These are phyloP conservation scores for Xestia c-nigrum DNA, from an alignment of 2,888 invertebrate genomes.

Conservation along the genomic window DNA sequence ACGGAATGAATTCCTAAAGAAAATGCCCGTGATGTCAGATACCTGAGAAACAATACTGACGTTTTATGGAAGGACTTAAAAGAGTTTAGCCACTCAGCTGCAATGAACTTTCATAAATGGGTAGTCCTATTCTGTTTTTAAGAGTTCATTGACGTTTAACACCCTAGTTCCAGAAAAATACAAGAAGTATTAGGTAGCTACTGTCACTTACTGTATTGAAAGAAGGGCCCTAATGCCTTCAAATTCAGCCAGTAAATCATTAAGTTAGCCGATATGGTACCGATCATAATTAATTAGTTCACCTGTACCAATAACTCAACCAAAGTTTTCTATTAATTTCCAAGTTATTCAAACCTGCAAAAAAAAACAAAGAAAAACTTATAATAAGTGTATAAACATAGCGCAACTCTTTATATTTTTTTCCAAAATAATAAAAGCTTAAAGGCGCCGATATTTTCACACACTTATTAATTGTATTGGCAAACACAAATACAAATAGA, in stretches of 20 bases:
- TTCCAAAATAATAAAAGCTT: background rate
- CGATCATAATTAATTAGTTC: background rate
- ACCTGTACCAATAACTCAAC: background rate
- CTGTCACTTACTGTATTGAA: background rate
- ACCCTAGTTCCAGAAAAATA: background rate
- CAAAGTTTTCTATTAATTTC: background rate
- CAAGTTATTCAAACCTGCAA: background rate
- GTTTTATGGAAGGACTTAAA: conserved; percentile 3
- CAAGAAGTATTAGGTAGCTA: background rate
- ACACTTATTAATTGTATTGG: conserved; percentile 58
- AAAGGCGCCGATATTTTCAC: conserved; percentile 57
- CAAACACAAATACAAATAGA: conserved; percentile 52
- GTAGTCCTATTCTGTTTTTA: background rate
- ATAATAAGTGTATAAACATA: background rate
- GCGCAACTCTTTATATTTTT: background rate
- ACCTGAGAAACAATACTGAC: conserved; percentile 12
- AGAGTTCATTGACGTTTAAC: background rate
- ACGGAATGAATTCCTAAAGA: conserved; percentile 37
- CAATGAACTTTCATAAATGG: background rate
- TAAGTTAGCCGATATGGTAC: background rate
- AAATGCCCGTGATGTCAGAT: conserved; percentile 8
- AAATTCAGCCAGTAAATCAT: background rate
- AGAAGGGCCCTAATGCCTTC: background rate
- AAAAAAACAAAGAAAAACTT: background rate
- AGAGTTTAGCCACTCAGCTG: background rate